phyloP scores from a whole-genome alignment of 1,140 invertebrate species.

The Drosophila serrata region DNA sequence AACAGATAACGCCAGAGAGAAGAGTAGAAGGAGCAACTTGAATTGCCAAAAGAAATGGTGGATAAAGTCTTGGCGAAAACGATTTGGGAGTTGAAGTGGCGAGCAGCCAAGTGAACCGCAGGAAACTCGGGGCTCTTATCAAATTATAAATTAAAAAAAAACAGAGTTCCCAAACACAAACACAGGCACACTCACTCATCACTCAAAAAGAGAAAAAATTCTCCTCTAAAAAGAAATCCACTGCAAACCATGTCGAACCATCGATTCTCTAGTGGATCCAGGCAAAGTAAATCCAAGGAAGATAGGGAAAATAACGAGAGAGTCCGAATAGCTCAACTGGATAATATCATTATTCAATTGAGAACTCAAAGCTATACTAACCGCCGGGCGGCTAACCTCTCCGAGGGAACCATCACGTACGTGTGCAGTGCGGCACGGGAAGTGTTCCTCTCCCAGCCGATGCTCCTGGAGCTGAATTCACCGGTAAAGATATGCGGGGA shows the following conservation, averaged over 20 bases:
- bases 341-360: constrained; percentile 16
- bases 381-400: neutral
- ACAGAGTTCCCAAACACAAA: no score
- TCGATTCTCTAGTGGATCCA: neutral
- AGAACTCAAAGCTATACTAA: neutral
- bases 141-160: neutral
- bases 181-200: neutral
- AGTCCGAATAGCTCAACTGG: constrained; percentile 4
- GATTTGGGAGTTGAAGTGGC: constrained; percentile 11
- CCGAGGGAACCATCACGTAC: neutral
- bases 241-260: constrained; percentile 8
- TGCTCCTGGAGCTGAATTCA: constrained; percentile 40
- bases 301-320: constrained; percentile 14
- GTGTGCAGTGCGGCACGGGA: constrained; percentile 2
- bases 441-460: constrained; percentile 39
- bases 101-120: constrained; percentile 21
- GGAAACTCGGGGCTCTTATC: neutral
- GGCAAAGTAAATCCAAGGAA: neutral
- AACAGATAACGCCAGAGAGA: constrained; percentile 10
- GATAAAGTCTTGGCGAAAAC: constrained; percentile 16
- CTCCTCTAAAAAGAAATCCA: neutral
- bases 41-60: constrained; percentile 11
- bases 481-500: constrained; percentile 52
- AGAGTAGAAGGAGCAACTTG: neutral
- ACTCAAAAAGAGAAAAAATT: neutral